phyloP scores from a whole-genome alignment of 2,888 invertebrate genomes.

The Xestoiulus laeticollis region DNA sequence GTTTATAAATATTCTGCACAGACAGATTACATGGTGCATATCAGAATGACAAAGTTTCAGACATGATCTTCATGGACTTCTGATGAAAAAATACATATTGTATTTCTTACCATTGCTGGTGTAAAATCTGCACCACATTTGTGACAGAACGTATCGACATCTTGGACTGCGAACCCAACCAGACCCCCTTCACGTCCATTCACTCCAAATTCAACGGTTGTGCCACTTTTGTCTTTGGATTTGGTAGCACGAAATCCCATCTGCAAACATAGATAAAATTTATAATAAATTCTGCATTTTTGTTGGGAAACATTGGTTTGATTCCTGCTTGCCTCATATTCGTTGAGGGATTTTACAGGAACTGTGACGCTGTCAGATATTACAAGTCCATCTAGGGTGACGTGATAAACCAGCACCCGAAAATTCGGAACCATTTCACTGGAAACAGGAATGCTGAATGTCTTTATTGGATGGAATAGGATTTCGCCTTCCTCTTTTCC shows the following conservation, averaged over 20 bases:
- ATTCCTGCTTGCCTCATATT: slow-evolving; percentile 75
- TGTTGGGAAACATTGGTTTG: neutral
- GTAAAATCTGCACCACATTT: slow-evolving; percentile 56
- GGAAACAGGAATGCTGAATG: slow-evolving; percentile 68
- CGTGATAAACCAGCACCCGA: slow-evolving; percentile 67
- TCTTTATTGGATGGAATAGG: slow-evolving; percentile 61
- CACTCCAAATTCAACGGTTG: slow-evolving; percentile 68
- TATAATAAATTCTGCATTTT: neutral
- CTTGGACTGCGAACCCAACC: slow-evolving; percentile 73
- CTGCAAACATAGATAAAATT: slow-evolving; percentile 56
- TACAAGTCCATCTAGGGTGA: slow-evolving; percentile 66
- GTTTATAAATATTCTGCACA: no score
- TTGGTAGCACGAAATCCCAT: slow-evolving; percentile 67
- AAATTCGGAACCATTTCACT: slow-evolving; percentile 70
- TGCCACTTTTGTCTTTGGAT: slow-evolving; percentile 69
- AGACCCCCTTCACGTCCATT: slow-evolving; percentile 68
- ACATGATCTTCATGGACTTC: no score
- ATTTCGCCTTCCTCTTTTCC: slow-evolving; percentile 84
- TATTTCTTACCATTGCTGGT: slow-evolving; percentile 52
- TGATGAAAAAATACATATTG: no score
- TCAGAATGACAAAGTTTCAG: no score
- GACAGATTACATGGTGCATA: no score
- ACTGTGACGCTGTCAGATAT: slow-evolving; percentile 68
- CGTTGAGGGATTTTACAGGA: slow-evolving; percentile 83
- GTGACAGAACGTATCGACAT: slow-evolving; percentile 70